Conservation (phyloP, 2,797 vertebrate genomes). For the Muscicapa comitata region DNA sequence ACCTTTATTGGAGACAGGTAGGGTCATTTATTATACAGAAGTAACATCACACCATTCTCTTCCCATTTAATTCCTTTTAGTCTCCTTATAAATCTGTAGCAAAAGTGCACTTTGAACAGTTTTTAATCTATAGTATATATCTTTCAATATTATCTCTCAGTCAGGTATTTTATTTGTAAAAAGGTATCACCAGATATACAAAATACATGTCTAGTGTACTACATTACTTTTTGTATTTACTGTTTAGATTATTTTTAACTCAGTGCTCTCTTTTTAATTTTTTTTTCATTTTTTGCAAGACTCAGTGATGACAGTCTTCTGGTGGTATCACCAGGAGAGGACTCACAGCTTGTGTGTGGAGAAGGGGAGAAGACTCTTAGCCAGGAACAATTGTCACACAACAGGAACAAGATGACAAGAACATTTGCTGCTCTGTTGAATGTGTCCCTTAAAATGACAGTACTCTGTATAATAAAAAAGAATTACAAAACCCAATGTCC, state of each 20-base stretch:
- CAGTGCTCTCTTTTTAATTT: not conserved
- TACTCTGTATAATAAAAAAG: conserved; percentile 39
- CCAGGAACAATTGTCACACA: conserved; percentile 20
- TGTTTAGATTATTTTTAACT: conserved; percentile 14
- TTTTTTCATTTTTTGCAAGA: conserved; percentile 11
- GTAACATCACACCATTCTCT: conserved; percentile 40
- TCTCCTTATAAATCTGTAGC: conserved; percentile 72
- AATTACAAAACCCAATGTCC: not conserved
- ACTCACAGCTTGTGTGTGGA: conserved; percentile 14
- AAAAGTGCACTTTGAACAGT: conserved; percentile 71
- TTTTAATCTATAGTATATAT: conserved; percentile 70
- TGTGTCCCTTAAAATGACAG: conserved; percentile 14
- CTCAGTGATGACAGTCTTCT: not conserved
- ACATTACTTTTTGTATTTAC: conserved; percentile 11
- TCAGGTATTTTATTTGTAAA: conserved; percentile 66
- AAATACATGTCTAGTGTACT: conserved; percentile 67
- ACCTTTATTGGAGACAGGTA: conserved; percentile 68
- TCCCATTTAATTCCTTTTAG: conserved; percentile 46
- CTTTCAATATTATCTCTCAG: conserved; percentile 67
- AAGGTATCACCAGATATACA: conserved; percentile 72
- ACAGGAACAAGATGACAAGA: not conserved
- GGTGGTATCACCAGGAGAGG: not conserved
- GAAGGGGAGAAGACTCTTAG: conserved; percentile 28
- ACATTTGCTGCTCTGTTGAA: not conserved
- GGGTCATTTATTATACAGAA: conserved; percentile 64